These are phyloP conservation scores for Sinodicranocentrus sp. DNA, from an alignment of 2,888 invertebrate species.

Conservation along the genomic window DNA sequence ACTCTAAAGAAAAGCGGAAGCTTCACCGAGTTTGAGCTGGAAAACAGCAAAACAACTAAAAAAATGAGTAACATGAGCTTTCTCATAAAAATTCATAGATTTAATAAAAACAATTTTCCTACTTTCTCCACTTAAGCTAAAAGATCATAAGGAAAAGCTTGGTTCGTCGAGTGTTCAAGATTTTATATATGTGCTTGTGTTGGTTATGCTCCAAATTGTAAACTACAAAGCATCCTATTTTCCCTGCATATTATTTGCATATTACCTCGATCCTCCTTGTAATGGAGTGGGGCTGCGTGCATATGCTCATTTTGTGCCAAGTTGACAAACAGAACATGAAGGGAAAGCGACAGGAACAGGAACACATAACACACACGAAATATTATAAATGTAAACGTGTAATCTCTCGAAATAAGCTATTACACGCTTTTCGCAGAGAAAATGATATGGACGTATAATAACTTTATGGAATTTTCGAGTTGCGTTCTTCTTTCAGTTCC, in stretches of 20 bases:
- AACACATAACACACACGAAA: conserved; percentile 34
- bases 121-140: conserved; percentile 31
- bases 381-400: conserved; percentile 62
- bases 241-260: conserved; percentile 32
- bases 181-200: conserved; percentile 14
- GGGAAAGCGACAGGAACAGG: conserved; percentile 55
- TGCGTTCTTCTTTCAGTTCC: conserved; percentile 39
- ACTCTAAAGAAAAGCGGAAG: not conserved
- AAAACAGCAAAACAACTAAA: conserved; percentile 7
- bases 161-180: conserved; percentile 16
- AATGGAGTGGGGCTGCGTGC: not conserved
- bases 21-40: not conserved
- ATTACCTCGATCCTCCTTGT: not conserved
- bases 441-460: conserved; percentile 61
- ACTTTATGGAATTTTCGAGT: conserved; percentile 46
- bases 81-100: conserved; percentile 68
- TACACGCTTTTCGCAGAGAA: conserved; percentile 45
- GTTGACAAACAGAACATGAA: conserved; percentile 63
- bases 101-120: conserved; percentile 63
- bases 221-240: conserved; percentile 42
- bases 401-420: conserved; percentile 68
- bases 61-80: conserved; percentile 54
- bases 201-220: conserved; percentile 55
- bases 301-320: conserved; percentile 50
- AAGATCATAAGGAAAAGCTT: conserved; percentile 46